Evolutionary conservation across 2,888 invertebrate genomes (phyloP).

Genomic region (Peribatodes rhomboidaria): DNA sequence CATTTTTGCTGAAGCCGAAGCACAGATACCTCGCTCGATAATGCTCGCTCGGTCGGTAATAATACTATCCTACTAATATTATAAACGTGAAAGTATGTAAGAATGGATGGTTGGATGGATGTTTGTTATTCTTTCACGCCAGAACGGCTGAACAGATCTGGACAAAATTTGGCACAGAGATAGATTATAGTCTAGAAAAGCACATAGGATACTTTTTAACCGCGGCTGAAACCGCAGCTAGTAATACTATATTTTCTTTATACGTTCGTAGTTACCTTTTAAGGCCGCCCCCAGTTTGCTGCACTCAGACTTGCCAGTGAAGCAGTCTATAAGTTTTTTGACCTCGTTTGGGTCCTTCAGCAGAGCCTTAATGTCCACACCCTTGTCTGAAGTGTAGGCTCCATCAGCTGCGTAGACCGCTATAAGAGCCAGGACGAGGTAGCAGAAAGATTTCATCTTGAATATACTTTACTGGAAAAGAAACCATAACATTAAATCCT

Average conservation of each 20-base stretch:
- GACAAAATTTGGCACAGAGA: too few species aligned
- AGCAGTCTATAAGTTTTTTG: background rate
- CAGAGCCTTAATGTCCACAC: background rate
- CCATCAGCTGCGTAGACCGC: constrained; percentile 1
- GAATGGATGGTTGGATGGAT: too few species aligned
- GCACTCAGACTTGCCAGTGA: constrained; percentile 1
- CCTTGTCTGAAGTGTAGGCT: background rate
- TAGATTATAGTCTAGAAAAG: too few species aligned
- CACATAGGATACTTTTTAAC: too few species aligned
- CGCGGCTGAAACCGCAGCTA: too few species aligned
- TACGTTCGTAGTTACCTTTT: background rate
- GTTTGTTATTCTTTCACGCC: too few species aligned
- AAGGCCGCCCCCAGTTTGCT: background rate
- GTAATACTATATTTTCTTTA: background rate
- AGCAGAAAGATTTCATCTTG: constrained; percentile 12
- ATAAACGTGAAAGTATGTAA: too few species aligned
- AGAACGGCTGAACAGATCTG: too few species aligned
- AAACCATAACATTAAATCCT: background rate
- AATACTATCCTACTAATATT: too few species aligned
- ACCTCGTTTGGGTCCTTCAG: background rate
- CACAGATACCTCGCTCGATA: too few species aligned
- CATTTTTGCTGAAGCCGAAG: too few species aligned
- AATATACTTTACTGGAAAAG: background rate
- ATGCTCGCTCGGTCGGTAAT: too few species aligned
- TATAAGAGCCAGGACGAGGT: background rate